Evolutionary conservation across 2,888 invertebrate species (phyloP), one percentile per base, ranked within the genome.

Genomic region (Pammene fasciana): DNA sequence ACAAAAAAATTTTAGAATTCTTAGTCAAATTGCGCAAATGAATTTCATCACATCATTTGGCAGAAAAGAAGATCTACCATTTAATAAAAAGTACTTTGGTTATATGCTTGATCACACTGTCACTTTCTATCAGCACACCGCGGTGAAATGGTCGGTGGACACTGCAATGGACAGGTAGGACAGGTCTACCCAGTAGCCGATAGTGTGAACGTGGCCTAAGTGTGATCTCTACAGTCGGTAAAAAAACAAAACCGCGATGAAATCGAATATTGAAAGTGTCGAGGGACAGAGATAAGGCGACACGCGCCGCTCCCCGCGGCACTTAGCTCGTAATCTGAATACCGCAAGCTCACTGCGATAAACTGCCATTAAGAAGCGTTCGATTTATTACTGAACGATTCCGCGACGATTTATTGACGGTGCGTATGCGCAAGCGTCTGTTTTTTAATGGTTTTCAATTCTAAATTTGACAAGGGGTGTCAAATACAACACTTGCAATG

Each of bases 201-300:
- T 26, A 34, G 26, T 62, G 50, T 50, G 50, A 50, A 18, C 38
- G 18, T 10, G 36, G 11, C 41, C 18, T 62, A 50, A 50, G 61
- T 50, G 61, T 62, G 62, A 41, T 62, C 62, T 50, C 50, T 50
- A n/a, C 16, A 67, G 26, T 52, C 75, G 76, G 78, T 84, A 84
- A 81, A 82, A 26, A 85, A 85, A 81, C 81, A 81, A 80, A 80
- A 76, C 78, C 82, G 85, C 85, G 83, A 84, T 85, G 87, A 86
- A 89, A 89, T 87, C 89, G 89, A 92, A 90, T 90, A 91, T 90
- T 90, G 91, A 89, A 91, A 92, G 90, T 92, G 92, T 92, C 90
- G 87, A 90, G 87, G 86, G 89, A 89, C 86, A 85, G 77, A 83
- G 92, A 91, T 91, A 92, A 90, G 89, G 76, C 82, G 75, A 75